A percentile compares a stretch with the other conserved stretches of the same genome.
Evolutionary conservation across 2,113 vertebrate species (phyloP).

Genomic region (Alosa alosa): DNA sequence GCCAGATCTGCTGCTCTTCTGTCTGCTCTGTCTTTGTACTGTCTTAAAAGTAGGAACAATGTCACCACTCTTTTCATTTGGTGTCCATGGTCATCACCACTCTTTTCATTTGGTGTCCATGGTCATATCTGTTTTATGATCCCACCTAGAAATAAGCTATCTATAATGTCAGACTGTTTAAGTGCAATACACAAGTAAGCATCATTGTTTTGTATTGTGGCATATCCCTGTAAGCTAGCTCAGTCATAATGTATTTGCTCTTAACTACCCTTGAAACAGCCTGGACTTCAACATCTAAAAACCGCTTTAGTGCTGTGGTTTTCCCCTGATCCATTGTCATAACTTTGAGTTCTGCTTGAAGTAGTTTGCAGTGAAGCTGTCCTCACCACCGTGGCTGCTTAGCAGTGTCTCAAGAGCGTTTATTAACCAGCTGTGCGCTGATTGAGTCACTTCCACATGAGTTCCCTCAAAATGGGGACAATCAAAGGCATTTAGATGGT

Average conservation of each 20-base stretch:
- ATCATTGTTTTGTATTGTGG: neutral
- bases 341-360: neutral
- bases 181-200: neutral
- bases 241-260: neutral
- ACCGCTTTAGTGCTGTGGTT: neutral
- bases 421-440: neutral
- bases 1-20: neutral
- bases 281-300: neutral
- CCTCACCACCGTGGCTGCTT: neutral
- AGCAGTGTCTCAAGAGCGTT: neutral
- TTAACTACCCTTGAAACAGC: neutral
- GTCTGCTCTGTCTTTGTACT: too few species aligned
- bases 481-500: neutral
- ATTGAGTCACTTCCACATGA: slow-evolving; percentile 1
- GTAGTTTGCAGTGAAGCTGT: neutral
- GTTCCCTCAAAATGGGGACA: neutral
- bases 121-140: neutral
- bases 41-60: neutral
- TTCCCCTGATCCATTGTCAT: neutral
- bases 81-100: too few species aligned
- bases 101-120: neutral
- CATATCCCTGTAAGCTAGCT: too few species aligned
- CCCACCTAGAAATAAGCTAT: neutral
- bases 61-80: too few species aligned
- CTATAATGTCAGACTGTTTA: neutral